Percentiles rank a stretch among this genome's conserved stretches.
phyloP scores from a whole-genome alignment of 2,888 invertebrate genomes.

The Pterostichus niger region DNA sequence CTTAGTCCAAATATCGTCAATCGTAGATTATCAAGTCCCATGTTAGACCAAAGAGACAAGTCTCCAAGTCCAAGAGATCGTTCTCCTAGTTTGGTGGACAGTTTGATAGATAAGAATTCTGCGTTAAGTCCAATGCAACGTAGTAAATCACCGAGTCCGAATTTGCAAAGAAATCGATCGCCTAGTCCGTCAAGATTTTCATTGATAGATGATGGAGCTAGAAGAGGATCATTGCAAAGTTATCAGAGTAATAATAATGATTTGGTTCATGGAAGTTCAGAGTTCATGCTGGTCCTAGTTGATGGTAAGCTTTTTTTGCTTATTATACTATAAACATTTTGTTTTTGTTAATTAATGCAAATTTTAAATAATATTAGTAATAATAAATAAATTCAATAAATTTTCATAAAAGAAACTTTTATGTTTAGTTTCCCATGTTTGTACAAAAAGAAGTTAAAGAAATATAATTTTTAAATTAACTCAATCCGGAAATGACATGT shows the following conservation, averaged over 20 bases:
- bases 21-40: conserved; percentile 61
- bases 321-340: no score
- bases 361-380: no score
- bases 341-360: no score
- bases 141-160: conserved; percentile 70
- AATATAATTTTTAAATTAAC: no score
- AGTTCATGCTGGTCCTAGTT: conserved; percentile 88
- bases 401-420: no score
- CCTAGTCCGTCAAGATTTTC: conserved; percentile 54
- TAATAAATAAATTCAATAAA: no score
- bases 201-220: conserved; percentile 23
- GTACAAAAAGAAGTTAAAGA: no score
- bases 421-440: no score
- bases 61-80: conserved; percentile 67
- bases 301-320: conserved; percentile 62
- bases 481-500: no score
- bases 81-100: conserved; percentile 65
- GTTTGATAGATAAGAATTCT: conserved; percentile 25
- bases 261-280: conserved; percentile 84
- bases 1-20: conserved; percentile 52
- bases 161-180: conserved; percentile 58
- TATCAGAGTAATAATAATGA: conserved; percentile 74
- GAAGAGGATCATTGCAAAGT: conserved; percentile 54
- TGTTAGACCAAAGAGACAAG: conserved; percentile 54
- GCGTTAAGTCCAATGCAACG: conserved; percentile 61